phyloP scores from a whole-genome alignment of 2,113 vertebrate species.

The Panurus biarmicus region DNA sequence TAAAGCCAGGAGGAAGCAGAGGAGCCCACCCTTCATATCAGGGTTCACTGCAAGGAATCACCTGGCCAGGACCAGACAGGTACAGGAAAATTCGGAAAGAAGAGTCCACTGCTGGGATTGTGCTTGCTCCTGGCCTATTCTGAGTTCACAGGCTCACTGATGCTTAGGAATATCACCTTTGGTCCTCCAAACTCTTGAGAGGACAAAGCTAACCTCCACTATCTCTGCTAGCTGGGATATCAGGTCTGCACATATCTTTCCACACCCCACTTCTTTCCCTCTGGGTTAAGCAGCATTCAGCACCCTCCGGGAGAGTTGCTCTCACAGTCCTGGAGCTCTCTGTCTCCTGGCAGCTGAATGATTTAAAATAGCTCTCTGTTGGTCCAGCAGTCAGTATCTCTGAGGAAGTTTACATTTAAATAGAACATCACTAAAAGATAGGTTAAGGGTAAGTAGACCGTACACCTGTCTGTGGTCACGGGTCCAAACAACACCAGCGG shows the following conservation, averaged over 20 bases:
- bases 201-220: background rate
- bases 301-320: background rate
- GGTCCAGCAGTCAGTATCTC: background rate
- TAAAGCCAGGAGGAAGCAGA: background rate
- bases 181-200: background rate
- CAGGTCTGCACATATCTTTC: background rate
- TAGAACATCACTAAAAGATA: background rate
- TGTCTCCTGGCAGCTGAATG: background rate
- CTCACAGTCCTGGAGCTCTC: background rate
- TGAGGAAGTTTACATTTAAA: background rate
- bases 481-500: background rate
- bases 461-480: background rate
- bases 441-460: background rate
- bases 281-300: background rate
- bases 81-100: background rate
- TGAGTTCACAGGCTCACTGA: background rate
- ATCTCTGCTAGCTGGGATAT: background rate
- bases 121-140: background rate
- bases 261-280: background rate
- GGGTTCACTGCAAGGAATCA: rapidly evolving
- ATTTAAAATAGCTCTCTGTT: background rate
- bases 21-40: background rate
- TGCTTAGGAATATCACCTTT: background rate
- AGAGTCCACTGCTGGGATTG: background rate
- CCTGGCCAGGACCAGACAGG: background rate